Percentiles rank a stretch among this genome's conserved stretches.
These are phyloP conservation scores for Bothrops jararaca DNA, from an alignment of 2,113 vertebrate species.

Conservation along the genomic window DNA sequence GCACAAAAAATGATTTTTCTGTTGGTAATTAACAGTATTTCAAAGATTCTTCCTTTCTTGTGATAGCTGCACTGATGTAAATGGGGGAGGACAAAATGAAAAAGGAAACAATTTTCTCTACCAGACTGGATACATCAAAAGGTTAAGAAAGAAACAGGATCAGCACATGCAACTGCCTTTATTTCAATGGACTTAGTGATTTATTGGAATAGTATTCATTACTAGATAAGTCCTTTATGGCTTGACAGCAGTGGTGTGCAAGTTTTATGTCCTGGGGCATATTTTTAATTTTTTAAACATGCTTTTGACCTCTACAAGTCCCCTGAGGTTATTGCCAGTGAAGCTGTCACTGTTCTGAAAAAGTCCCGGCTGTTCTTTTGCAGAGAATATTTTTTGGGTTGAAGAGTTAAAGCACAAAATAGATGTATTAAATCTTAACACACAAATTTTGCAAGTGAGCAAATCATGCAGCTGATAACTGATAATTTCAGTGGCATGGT, in stretches of 20 bases:
- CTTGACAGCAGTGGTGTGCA: neutral
- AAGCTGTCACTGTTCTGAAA: neutral
- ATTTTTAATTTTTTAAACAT: neutral
- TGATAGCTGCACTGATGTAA: neutral
- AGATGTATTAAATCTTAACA: neutral
- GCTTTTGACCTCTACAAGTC: neutral
- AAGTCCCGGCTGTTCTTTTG: neutral
- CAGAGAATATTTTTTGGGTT: neutral
- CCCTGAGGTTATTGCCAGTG: neutral
- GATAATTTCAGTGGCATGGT: neutral
- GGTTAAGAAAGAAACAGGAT: neutral
- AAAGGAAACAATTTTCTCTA: neutral
- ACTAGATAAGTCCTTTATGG: neutral
- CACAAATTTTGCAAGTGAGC: neutral
- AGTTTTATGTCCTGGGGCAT: neutral
- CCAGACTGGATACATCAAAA: neutral
- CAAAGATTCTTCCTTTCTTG: neutral
- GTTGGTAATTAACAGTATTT: neutral
- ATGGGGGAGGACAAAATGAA: neutral
- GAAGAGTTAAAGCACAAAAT: neutral
- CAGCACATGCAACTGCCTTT: neutral
- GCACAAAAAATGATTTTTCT: neutral
- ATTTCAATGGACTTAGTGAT: neutral
- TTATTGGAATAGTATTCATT: neutral
- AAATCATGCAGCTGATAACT: neutral